phyloP scores from a whole-genome alignment of 2,888 invertebrate genomes.

The Cephus pygmeus region DNA sequence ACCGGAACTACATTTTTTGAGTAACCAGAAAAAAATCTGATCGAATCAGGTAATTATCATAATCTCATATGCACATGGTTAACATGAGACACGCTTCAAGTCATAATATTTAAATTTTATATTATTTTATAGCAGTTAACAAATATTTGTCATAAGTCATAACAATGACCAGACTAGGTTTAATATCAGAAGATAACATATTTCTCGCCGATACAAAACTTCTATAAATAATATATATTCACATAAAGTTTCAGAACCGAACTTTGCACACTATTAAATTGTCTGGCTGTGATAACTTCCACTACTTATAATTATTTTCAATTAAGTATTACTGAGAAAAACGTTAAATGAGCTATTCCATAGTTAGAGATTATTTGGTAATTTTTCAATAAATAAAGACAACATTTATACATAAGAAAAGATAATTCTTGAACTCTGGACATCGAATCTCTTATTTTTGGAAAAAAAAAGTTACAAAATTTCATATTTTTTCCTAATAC shows the following conservation, averaged over 20 bases:
- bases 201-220: background rate
- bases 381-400: background rate
- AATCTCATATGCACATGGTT: background rate
- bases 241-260: constrained; percentile 17
- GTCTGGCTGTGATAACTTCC: constrained; percentile 45
- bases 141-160: background rate
- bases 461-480: background rate
- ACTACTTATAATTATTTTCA: constrained; percentile 29
- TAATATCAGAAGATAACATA: background rate
- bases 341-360: background rate
- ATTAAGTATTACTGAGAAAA: background rate
- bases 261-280: constrained; percentile 48
- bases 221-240: background rate
- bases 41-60: background rate
- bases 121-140: background rate
- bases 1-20: background rate
- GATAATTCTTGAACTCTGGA: background rate
- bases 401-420: background rate
- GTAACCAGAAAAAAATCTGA: background rate
- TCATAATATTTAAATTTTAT: background rate
- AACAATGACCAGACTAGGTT: background rate
- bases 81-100: background rate
- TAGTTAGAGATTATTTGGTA: background rate
- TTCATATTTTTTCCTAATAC: background rate
- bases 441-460: background rate